phyloP scores from a whole-genome alignment of 2,797 vertebrate species.

The Australoheros facetus region DNA sequence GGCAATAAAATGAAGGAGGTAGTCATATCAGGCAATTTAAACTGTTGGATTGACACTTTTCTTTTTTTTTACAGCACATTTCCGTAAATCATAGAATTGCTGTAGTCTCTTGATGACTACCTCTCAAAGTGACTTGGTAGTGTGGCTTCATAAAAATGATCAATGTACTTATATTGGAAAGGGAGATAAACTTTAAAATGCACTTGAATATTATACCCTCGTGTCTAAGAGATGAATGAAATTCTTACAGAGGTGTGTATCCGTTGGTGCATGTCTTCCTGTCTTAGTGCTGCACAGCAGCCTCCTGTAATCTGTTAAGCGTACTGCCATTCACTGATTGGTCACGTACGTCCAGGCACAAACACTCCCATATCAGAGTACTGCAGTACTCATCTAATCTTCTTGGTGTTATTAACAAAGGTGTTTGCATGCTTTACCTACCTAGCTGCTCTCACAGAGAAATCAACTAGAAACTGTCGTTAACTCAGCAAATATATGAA shows the following conservation, averaged over 20 bases:
- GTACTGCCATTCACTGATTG: constrained; percentile 46
- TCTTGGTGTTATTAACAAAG: constrained; percentile 56
- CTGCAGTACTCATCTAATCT: constrained; percentile 58
- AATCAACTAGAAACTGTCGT: constrained; percentile 31
- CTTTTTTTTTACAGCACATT: background rate
- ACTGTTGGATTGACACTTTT: background rate
- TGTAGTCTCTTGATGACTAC: constrained; percentile 24
- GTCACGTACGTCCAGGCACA: constrained; percentile 16
- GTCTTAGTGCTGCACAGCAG: constrained; percentile 1
- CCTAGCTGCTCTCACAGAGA: constrained; percentile 44
- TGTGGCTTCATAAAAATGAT: constrained; percentile 15
- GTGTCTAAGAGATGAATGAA: constrained; percentile 17
- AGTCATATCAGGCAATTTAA: background rate
- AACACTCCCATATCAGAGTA: constrained; percentile 21
- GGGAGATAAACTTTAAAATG: constrained; percentile 26
- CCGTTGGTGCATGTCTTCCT: background rate
- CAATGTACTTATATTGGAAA: constrained; percentile 26
- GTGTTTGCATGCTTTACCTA: constrained; percentile 39
- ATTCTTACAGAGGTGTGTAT: constrained; percentile 9
- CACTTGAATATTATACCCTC: constrained; percentile 17
- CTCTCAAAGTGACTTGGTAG: constrained; percentile 20
- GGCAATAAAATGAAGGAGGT: background rate
- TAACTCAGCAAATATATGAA: constrained; percentile 16
- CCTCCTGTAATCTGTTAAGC: constrained; percentile 52
- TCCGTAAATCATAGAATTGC: constrained; percentile 21